Conservation (phyloP, 2,797 vertebrate species). For the Poeciliopsis paucimaculata region DNA sequence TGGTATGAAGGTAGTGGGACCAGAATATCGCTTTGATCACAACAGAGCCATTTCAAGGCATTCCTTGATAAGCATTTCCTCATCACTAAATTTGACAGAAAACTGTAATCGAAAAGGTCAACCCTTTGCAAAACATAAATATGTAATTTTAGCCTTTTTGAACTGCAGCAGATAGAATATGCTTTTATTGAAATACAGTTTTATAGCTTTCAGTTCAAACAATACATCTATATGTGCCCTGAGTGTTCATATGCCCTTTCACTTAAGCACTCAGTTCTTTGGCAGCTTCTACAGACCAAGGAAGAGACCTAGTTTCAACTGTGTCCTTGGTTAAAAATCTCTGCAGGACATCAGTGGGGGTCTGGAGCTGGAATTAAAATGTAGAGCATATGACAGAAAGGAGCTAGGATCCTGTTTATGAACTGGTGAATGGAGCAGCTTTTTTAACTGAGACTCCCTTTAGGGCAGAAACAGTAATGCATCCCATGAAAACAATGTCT, state of each 20-base stretch:
- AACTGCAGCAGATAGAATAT: neutral
- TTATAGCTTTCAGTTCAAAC: neutral
- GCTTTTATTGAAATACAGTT: neutral
- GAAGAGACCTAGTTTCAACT: constrained; percentile 13
- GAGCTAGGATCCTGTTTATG: constrained; percentile 15
- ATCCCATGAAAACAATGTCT: constrained; percentile 10
- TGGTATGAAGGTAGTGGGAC: neutral
- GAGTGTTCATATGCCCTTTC: neutral
- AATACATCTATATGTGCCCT: neutral
- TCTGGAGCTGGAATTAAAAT: constrained; percentile 1
- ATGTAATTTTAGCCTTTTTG: neutral
- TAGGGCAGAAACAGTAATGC: constrained; percentile 20
- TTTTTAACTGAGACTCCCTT: constrained; percentile 1
- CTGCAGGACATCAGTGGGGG: constrained; percentile 12
- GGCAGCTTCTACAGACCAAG: neutral
- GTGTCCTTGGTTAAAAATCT: constrained; percentile 6
- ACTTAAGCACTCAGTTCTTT: neutral
- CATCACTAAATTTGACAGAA: neutral
- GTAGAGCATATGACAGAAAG: constrained; percentile 2
- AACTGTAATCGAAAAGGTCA: neutral
- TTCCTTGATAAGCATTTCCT: neutral
- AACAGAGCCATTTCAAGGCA: neutral
- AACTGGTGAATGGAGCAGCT: constrained; percentile 2
- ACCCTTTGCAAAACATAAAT: neutral
- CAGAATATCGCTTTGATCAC: neutral